Percentiles rank a stretch among this genome's conserved stretches.
Evolutionary conservation across 2,888 invertebrate genomes (phyloP).

Genomic region (Pocota personata): DNA sequence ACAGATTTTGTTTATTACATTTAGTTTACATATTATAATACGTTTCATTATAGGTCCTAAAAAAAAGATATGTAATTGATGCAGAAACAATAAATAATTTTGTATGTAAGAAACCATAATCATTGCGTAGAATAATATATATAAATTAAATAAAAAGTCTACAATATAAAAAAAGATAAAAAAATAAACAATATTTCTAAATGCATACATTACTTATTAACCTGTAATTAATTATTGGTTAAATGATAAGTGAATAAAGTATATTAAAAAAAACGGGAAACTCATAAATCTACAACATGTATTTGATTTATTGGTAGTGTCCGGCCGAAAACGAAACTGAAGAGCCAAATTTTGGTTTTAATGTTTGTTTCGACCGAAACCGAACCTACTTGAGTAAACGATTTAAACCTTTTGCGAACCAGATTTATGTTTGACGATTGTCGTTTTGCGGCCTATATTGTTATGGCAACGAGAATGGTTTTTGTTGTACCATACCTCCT

Average conservation of each 20-base stretch:
- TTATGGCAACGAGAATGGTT: no score
- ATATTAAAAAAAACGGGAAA: slow-evolving; percentile 51
- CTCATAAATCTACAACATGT: slow-evolving; percentile 11
- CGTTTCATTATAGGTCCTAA: slow-evolving; percentile 59
- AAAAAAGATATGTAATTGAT: slow-evolving; percentile 58
- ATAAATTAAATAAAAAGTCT: slow-evolving; percentile 65
- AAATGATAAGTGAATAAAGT: slow-evolving; percentile 66
- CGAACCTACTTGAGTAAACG: no score
- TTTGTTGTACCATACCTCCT: no score
- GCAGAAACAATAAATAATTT: slow-evolving; percentile 72
- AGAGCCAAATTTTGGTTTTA: no score
- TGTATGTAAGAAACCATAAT: slow-evolving; percentile 73
- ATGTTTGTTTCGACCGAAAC: no score
- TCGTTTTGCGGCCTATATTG: no score
- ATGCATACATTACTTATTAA: slow-evolving; percentile 68
- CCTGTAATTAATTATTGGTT: slow-evolving; percentile 67
- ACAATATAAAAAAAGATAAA: slow-evolving; percentile 47
- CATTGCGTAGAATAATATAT: slow-evolving; percentile 71
- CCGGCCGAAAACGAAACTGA: background rate
- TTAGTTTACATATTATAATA: slow-evolving; percentile 56
- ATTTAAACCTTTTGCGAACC: no score
- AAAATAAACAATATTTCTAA: slow-evolving; percentile 63
- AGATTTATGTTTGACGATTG: no score
- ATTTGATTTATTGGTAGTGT: background rate
- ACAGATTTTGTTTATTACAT: slow-evolving; percentile 48